These are phyloP conservation scores for Drosophila affinis DNA, from an alignment of 2,888 invertebrate species.

Conservation along the genomic window DNA sequence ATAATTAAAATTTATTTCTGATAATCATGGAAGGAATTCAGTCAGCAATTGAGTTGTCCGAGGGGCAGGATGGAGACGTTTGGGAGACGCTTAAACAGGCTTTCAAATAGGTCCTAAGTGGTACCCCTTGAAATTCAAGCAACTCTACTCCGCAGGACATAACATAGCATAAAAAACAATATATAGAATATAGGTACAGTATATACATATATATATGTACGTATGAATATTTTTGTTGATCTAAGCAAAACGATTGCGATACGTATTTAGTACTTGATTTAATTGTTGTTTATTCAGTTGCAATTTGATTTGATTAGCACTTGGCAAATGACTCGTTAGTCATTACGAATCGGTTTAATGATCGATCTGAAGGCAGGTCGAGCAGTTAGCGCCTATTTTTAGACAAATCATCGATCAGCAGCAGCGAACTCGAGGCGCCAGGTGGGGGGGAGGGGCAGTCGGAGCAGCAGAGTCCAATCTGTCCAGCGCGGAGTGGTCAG, in stretches of 20 bases:
- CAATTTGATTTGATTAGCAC: slow-evolving; percentile 32
- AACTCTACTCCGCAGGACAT: not conserved
- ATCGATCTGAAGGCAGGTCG: slow-evolving; percentile 27
- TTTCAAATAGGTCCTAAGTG: not conserved
- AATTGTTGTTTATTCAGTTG: slow-evolving; percentile 36
- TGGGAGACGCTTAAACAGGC: slow-evolving; percentile 14
- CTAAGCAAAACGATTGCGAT: not conserved
- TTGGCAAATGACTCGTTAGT: slow-evolving; percentile 15
- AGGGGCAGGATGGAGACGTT: not conserved
- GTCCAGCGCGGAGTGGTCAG: slow-evolving; percentile 41
- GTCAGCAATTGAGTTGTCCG: slow-evolving; percentile 71
- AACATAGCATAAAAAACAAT: not conserved
- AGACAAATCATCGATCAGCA: slow-evolving; percentile 31
- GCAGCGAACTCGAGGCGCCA: slow-evolving; percentile 36
- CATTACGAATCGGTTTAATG: slow-evolving; percentile 29
- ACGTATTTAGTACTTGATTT: slow-evolving; percentile 13
- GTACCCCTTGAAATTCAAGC: not conserved
- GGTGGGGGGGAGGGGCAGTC: slow-evolving; percentile 28
- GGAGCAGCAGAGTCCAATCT: slow-evolving; percentile 19
- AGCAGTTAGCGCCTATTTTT: slow-evolving; percentile 35
- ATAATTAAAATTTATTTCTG: slow-evolving; percentile 74
- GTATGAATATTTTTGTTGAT: too few species aligned
- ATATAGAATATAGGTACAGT: not conserved
- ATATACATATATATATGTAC: too few species aligned
- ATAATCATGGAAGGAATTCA: slow-evolving; percentile 54